Base-by-base conservation (phyloP, 2,888 invertebrate genomes). In the Lasioglossum marginatum region DNA sequence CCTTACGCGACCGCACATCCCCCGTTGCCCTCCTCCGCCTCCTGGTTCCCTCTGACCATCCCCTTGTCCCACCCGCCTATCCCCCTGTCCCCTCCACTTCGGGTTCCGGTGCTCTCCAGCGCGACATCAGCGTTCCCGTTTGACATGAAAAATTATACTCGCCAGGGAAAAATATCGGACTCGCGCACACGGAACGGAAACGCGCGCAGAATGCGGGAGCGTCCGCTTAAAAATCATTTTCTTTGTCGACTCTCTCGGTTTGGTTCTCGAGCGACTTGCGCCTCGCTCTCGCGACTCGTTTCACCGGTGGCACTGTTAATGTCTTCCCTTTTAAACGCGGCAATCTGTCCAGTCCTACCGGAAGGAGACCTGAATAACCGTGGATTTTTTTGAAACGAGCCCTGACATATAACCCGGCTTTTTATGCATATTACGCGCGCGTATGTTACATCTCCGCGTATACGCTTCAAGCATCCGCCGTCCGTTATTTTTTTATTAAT, bases 401-500 rank as follows among this genome's bases (percentile, higher is more conserved):
- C 57, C 81, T 63, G 79, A 79, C 83, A 63, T 81, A 57, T 57
- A 57, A 57, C 48, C 73, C 68, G 66, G 48, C 70, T 86, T 81
- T 87, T 83, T 87, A 83, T 74, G 81, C 77, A 71, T 77, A 86
- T 86, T 81, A 87, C 77, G 83, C 81, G 81, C 66, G 72, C 71
- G 72, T 60, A 82, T 63, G 85, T 79, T 79, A 86, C 86, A 34
- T 68, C 57, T 71, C 40, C 34, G 48, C 52, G 66, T 45, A 68
- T 45, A 77, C 81, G 73, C 74, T 72, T 71, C 37, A 66, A 81
- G 77, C 83, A 72, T 83, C 66, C 79, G 66, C 73, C 77, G 66
- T 60, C 70, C 82, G 85, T 71, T 82, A 81, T 86, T 86, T 86
- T 87, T 83, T 86, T 86, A 87, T 87, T 87, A 87, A 87, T 87